phyloP scores from a whole-genome alignment of 2,113 vertebrate genomes.

The Corydoras sp. region DNA sequence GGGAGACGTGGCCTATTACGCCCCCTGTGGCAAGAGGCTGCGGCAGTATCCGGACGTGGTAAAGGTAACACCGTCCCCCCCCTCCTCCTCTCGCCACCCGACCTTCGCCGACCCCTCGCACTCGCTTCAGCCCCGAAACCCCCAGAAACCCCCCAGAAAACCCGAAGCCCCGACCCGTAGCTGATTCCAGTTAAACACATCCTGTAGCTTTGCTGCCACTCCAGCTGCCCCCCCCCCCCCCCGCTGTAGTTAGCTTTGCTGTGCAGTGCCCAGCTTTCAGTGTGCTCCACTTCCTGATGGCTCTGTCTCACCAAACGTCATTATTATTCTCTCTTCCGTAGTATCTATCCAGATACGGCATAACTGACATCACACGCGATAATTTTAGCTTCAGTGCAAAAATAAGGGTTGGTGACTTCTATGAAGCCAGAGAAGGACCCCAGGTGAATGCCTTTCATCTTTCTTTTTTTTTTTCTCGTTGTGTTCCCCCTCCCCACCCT shows the following conservation, averaged over 20 bases:
- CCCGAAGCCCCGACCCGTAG: too few species aligned
- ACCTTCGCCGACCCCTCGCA: neutral
- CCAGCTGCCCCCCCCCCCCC: constrained; percentile 23
- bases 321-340: constrained; percentile 88
- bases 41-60: constrained; percentile 95
- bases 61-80: constrained; percentile 76
- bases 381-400: constrained; percentile 99
- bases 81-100: neutral
- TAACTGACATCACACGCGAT: constrained; percentile 98
- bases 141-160: too few species aligned
- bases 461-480: constrained; percentile 22
- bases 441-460: constrained; percentile 87
- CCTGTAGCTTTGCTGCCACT: neutral
- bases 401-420: constrained; percentile 99
- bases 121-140: constrained; percentile 14
- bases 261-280: constrained; percentile 38
- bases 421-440: constrained; percentile 99
- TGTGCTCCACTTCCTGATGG: constrained; percentile 42
- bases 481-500: too few species aligned
- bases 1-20: constrained; percentile 92
- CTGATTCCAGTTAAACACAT: too few species aligned
- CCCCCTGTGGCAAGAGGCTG: constrained; percentile 93
- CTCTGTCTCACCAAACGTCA: constrained; percentile 58
- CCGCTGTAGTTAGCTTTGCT: constrained; percentile 44
- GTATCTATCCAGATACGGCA: constrained; percentile 99